These are phyloP conservation scores for Drosophila hydei DNA, from an alignment of 1,140 invertebrate species.

Conservation along the genomic window DNA sequence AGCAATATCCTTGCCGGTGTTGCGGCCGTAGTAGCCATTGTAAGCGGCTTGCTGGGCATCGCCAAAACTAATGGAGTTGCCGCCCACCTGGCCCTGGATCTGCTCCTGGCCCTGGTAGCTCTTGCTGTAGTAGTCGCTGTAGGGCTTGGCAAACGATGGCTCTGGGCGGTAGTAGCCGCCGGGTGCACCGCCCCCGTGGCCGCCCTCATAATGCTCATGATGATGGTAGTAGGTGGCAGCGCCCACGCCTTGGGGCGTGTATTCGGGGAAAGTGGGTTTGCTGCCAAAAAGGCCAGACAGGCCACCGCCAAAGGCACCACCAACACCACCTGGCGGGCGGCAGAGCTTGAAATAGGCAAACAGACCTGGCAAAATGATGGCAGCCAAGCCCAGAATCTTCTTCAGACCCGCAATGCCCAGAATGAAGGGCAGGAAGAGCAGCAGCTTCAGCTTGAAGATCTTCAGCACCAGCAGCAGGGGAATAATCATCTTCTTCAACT, in stretches of 20 bases:
- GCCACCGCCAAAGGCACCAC: slow-evolving; percentile 65
- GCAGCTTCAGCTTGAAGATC: slow-evolving; percentile 92
- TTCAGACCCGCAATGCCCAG: slow-evolving; percentile 92
- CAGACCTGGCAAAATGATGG: slow-evolving; percentile 89
- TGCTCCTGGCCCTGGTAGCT: slow-evolving; percentile 65
- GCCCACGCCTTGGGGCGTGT: slow-evolving; percentile 87
- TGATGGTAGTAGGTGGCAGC: slow-evolving; percentile 85
- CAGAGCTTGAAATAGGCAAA: slow-evolving; percentile 93
- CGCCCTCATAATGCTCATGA: slow-evolving; percentile 83
- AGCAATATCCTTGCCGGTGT: slow-evolving; percentile 75
- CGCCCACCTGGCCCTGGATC: slow-evolving; percentile 57
- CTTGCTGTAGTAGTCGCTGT: slow-evolving; percentile 84
- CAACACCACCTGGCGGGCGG: slow-evolving; percentile 84
- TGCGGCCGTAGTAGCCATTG: slow-evolving; percentile 87
- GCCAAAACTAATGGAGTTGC: slow-evolving; percentile 86
- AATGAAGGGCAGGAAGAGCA: slow-evolving; percentile 92
- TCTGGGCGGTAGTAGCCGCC: slow-evolving; percentile 74
- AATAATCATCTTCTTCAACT: slow-evolving; percentile 92
- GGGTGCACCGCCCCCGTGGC: slow-evolving; percentile 30
- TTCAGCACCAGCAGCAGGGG: slow-evolving; percentile 92
- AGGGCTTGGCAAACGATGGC: slow-evolving; percentile 81
- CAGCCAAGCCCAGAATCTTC: slow-evolving; percentile 91
- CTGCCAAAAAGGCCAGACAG: slow-evolving; percentile 72
- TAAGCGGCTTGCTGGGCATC: slow-evolving; percentile 89
- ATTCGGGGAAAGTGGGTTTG: slow-evolving; percentile 85